Base-by-base conservation (phyloP, 2,888 invertebrate species). In the Frankliniella fusca region DNA sequence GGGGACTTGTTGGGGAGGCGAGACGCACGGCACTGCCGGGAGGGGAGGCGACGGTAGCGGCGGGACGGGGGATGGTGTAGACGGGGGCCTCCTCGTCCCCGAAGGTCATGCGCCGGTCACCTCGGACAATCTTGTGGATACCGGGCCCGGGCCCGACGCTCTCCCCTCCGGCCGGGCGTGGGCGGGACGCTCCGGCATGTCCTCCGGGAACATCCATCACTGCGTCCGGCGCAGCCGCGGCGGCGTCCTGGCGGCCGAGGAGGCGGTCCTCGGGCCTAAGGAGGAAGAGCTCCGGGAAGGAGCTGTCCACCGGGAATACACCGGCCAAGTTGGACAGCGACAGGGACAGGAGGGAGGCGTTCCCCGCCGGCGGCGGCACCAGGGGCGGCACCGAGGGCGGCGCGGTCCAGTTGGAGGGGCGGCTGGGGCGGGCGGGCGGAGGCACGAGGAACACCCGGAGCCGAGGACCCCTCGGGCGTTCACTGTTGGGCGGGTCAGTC, bases 271-370 rank as follows among this genome's bases (percentile, higher is more conserved):
- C 70, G 70, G 70, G 27, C 23, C 70, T 10, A 12, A 76, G 70
- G 23, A 27, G 27, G 27, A 76, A 27, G 23, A 76, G 70, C 27
- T 76, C 70, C 23, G 70, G 27, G 70, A 12, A 76, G 70, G 27
- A 76, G 70, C 70, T 76, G 70, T 76, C 70, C 70, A 76, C 70
- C 70, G 70, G 70, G 70, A 76, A 76, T 11, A 76, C 70, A 12
- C 23, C 70, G 23, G 70, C 70, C 70, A 23, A 23, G 23, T 27
- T 76, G 70, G 70, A 23, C 70, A 76, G 27, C 20, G 27, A 23
- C 70, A 27, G 9, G 23, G 70, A 23, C 70, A 23, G 27, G 70
- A 76, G 27, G 70, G 70, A 27, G 27, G 70, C 23, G 70, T 76
- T 76, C 11, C 23, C 70, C 70, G 70, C 27, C 70, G 70, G 27